A percentile compares a stretch with the other conserved stretches of the same genome.
Evolutionary conservation across 1,140 invertebrate species (phyloP).

Genomic region (Drosophila tropicalis): DNA sequence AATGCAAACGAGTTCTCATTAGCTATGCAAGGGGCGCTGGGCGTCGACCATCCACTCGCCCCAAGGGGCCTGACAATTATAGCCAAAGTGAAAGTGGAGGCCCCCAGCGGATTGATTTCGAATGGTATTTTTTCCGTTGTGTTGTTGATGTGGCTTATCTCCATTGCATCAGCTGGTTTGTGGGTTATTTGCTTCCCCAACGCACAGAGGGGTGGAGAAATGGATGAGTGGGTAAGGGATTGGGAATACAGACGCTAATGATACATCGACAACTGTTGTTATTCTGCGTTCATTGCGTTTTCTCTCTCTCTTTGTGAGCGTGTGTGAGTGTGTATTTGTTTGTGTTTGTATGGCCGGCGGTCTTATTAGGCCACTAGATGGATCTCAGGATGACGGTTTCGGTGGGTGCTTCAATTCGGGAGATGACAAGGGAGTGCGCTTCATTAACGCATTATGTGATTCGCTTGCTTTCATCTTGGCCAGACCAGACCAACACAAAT

Average conservation of each 20-base stretch:
- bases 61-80: slow-evolving; percentile 51
- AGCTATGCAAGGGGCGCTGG: slow-evolving; percentile 36
- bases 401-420: not conserved
- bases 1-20: slow-evolving; percentile 39
- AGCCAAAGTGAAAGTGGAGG: slow-evolving; percentile 35
- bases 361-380: slow-evolving; percentile 58
- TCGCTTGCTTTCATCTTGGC: slow-evolving; percentile 32
- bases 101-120: slow-evolving; percentile 32
- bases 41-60: slow-evolving; percentile 10
- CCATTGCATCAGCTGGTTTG: slow-evolving; percentile 53
- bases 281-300: slow-evolving; percentile 26
- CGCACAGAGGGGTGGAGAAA: slow-evolving; percentile 12
- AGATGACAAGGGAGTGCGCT: slow-evolving; percentile 35
- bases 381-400: slow-evolving; percentile 28
- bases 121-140: slow-evolving; percentile 12
- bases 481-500: slow-evolving; percentile 24
- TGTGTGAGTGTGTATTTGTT: slow-evolving; percentile 30
- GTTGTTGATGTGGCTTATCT: slow-evolving; percentile 63
- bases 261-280: slow-evolving; percentile 71
- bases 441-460: slow-evolving; percentile 62
- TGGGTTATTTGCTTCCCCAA: slow-evolving; percentile 23
- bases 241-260: slow-evolving; percentile 50
- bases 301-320: not conserved
- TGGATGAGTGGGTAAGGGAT: slow-evolving; percentile 12
- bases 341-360: slow-evolving; percentile 44